Percentiles rank a stretch among this genome's conserved stretches.
These are phyloP conservation scores for Coleophora deauratella DNA, from an alignment of 2,888 invertebrate species.

Conservation along the genomic window DNA sequence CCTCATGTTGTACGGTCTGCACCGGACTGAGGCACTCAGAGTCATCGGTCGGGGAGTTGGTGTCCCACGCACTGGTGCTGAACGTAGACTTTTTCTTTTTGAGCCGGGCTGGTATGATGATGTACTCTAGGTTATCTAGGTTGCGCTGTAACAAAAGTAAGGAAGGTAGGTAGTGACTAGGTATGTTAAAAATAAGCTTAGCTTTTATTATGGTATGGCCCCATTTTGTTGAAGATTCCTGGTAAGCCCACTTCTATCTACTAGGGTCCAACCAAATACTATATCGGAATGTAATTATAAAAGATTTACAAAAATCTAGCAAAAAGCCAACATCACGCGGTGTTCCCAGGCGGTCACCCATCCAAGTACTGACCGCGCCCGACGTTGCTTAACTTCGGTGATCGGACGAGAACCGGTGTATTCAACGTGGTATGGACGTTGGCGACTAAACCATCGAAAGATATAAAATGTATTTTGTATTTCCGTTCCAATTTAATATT, in stretches of 20 bases:
- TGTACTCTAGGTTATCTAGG: slow-evolving; percentile 52
- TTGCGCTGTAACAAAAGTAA: slow-evolving; percentile 28
- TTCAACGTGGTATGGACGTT: slow-evolving; percentile 62
- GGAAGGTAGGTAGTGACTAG: too few species aligned
- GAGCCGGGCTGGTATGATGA: slow-evolving; percentile 50
- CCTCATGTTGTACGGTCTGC: slow-evolving; percentile 36
- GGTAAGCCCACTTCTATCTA: too few species aligned
- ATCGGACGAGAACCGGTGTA: slow-evolving; percentile 68
- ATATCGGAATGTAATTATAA: too few species aligned
- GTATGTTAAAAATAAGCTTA: too few species aligned
- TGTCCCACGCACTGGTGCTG: slow-evolving; percentile 45
- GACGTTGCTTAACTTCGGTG: slow-evolving; percentile 69
- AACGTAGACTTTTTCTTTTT: slow-evolving; percentile 40
- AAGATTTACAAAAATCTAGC: slow-evolving; percentile 9
- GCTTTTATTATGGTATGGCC: too few species aligned
- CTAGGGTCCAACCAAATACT: too few species aligned
- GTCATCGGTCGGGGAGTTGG: slow-evolving; percentile 44
- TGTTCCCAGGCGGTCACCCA: slow-evolving; percentile 67
- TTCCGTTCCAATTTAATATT: too few species aligned
- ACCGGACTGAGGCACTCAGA: slow-evolving; percentile 47
- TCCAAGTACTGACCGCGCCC: slow-evolving; percentile 68
- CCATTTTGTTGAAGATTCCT: too few species aligned
- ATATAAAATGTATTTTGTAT: too few species aligned
- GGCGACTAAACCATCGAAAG: slow-evolving; percentile 11
- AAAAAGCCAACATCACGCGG: slow-evolving; percentile 54